Conservation (phyloP, 2,113 vertebrate species). For the Eptesicus fuscus region DNA sequence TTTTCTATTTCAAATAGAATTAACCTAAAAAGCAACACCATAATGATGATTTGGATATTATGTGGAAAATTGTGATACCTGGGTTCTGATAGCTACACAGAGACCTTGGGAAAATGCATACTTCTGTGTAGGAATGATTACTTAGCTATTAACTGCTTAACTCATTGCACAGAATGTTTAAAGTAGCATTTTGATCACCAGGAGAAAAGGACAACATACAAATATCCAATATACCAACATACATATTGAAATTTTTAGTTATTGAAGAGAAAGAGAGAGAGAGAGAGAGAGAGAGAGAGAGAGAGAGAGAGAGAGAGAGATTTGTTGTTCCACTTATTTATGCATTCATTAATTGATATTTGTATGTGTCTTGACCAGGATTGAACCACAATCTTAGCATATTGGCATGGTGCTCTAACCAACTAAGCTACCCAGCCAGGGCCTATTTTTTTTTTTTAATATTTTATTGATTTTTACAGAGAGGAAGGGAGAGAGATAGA, state of each 20-base stretch:
- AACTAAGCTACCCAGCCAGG: background rate
- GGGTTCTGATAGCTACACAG: background rate
- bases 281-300: too few relatives aligned
- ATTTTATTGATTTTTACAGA: too few relatives aligned
- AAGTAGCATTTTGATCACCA: background rate
- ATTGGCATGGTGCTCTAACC: background rate
- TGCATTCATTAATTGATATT: background rate
- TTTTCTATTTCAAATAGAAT: slow-evolving; percentile 6
- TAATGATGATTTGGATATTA: background rate
- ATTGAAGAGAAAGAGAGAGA: background rate
- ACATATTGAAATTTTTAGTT: background rate
- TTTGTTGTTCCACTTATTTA: background rate
- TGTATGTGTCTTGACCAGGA: background rate
- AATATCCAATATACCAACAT: background rate
- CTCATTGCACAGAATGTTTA: background rate
- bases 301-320: too few relatives aligned
- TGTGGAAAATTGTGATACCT: background rate
- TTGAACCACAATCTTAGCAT: background rate
- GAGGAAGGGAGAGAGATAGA: too few relatives aligned
- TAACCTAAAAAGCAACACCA: background rate
- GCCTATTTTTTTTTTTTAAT: too few relatives aligned
- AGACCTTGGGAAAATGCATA: background rate
- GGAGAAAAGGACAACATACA: background rate
- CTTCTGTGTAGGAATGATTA: background rate
- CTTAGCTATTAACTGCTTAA: background rate